phyloP scores from a whole-genome alignment of 1,140 invertebrate species.

The Diuraphis noxia region DNA sequence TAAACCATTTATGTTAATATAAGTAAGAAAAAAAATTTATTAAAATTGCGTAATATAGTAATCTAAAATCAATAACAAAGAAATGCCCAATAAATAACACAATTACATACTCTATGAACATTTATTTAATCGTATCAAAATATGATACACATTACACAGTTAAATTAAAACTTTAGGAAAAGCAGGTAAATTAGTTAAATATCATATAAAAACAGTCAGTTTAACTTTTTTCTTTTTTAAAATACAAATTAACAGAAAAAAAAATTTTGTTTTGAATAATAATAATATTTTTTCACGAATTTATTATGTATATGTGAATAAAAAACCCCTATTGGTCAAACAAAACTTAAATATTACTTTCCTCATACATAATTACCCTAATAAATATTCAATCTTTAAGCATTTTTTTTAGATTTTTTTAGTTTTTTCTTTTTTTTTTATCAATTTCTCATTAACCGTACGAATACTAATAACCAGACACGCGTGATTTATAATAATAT shows the following conservation, averaged over 20 bases:
- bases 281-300: conserved; percentile 1
- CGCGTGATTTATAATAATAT: conserved; percentile 50
- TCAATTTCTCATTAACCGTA: conserved; percentile 46
- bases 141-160: conserved; percentile 2
- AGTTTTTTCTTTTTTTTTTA: neutral
- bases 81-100: conserved; percentile 47
- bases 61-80: conserved; percentile 48
- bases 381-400: conserved; percentile 52
- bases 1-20: conserved; percentile 29
- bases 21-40: conserved; percentile 24
- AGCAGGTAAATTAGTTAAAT: conserved; percentile 23
- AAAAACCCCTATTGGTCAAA: conserved; percentile 51
- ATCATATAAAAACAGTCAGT: conserved; percentile 36
- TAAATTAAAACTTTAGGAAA: conserved; percentile 34
- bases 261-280: neutral
- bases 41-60: conserved; percentile 28
- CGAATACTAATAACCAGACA: conserved; percentile 46
- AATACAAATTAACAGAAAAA: conserved; percentile 48
- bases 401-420: conserved; percentile 25
- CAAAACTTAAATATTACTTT: conserved; percentile 48
- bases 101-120: conserved; percentile 39
- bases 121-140: conserved; percentile 39
- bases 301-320: conserved; percentile 33
- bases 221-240: neutral
- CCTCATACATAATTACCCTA: conserved; percentile 49